A percentile compares a stretch with the other conserved stretches of the same genome.
Conservation (phyloP, 2,113 vertebrate species). For the Corynorhinus townsendii region DNA sequence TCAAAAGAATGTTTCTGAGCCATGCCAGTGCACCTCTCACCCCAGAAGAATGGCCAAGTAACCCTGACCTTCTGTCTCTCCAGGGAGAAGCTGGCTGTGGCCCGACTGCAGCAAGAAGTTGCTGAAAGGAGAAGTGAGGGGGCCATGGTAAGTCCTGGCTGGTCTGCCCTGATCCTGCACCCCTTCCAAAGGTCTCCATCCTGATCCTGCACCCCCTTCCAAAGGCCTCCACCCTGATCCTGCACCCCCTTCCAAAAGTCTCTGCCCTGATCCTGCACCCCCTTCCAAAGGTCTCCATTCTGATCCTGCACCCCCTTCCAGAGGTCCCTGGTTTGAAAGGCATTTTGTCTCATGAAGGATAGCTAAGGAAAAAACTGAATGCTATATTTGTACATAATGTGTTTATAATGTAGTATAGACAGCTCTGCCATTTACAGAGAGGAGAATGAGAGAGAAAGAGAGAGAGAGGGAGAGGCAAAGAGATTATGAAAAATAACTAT, state of each 20-base stretch:
- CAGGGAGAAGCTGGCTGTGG: conserved; percentile 95
- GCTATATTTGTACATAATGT: background rate
- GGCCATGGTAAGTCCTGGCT: conserved; percentile 87
- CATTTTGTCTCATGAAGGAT: background rate
- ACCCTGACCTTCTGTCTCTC: conserved; percentile 73
- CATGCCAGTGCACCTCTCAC: background rate
- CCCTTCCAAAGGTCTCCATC: background rate
- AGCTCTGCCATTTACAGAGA: background rate
- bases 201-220: background rate
- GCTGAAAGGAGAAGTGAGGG: conserved; percentile 89
- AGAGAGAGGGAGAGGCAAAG: background rate
- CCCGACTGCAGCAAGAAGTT: conserved; percentile 91
- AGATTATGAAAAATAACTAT: background rate
- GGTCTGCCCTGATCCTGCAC: accelerated
- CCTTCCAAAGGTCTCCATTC: background rate
- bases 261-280: background rate
- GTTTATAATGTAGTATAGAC: conserved; percentile 15
- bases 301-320: background rate
- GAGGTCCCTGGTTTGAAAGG: background rate
- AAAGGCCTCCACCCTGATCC: background rate
- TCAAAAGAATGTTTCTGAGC: conserved; percentile 38
- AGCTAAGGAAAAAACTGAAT: background rate
- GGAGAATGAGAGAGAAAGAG: background rate
- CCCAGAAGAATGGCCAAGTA: conserved; percentile 33
- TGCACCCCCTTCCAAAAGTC: background rate